Conservation (phyloP, 2,888 invertebrate species). For the Yponomeuta evonymella region DNA sequence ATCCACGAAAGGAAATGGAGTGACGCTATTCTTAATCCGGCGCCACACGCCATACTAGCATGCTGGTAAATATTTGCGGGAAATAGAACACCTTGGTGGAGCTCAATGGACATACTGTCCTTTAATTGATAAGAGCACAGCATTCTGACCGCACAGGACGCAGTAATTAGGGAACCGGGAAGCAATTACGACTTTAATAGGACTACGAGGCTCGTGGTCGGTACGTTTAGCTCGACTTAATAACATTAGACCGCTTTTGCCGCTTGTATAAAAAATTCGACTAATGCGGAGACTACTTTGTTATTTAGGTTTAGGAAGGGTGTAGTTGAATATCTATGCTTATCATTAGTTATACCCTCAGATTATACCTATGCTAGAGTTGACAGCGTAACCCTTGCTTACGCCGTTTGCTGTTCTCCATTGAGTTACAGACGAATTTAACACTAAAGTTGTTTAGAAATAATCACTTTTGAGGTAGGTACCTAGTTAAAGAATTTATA, state of each 20-base stretch:
- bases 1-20: too few species aligned
- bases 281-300: not conserved
- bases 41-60: too few species aligned
- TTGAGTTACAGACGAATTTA: too few species aligned
- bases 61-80: not conserved
- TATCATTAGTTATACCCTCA: too few species aligned
- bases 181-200: conserved; percentile 55
- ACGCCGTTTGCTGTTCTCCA: too few species aligned
- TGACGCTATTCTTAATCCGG: too few species aligned
- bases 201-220: conserved; percentile 34
- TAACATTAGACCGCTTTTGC: conserved; percentile 25
- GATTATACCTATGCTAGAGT: too few species aligned
- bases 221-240: conserved; percentile 30
- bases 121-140: conserved; percentile 47
- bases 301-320: not conserved
- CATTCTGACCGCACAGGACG: conserved; percentile 35
- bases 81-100: not conserved
- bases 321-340: too few species aligned
- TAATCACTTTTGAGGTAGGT: too few species aligned
- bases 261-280: conserved; percentile 13
- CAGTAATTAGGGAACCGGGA: conserved; percentile 49
- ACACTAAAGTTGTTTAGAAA: too few species aligned
- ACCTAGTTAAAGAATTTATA: too few species aligned
- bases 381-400: too few species aligned
- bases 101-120: conserved; percentile 28